phyloP scores from a whole-genome alignment of 2,797 vertebrate genomes.

The Sebastes flavidus region DNA sequence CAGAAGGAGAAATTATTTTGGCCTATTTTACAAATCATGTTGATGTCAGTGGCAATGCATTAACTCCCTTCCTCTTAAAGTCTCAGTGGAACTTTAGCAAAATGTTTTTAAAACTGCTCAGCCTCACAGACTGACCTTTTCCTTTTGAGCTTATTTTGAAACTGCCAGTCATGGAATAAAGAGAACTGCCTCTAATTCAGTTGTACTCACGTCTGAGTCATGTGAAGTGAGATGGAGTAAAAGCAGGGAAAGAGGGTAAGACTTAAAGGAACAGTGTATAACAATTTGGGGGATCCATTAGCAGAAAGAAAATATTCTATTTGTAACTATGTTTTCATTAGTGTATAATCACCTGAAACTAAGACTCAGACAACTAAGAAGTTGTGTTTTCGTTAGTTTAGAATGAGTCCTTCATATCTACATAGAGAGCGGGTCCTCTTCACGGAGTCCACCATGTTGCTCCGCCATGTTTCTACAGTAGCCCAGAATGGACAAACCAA shows the following conservation, averaged over 20 bases:
- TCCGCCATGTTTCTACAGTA: no score
- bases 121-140: slow-evolving; percentile 23
- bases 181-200: slow-evolving; percentile 2
- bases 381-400: no score
- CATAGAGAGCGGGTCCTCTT: no score
- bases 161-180: not conserved
- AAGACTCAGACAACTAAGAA: no score
- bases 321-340: not conserved
- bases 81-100: slow-evolving; percentile 11
- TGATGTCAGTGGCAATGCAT: not conserved
- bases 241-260: not conserved
- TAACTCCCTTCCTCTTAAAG: not conserved
- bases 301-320: not conserved
- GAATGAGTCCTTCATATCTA: no score
- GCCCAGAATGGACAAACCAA: no score
- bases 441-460: no score
- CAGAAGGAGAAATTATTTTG: not conserved
- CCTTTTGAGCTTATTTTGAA: slow-evolving; percentile 34
- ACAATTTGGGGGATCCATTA: no score
- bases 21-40: not conserved
- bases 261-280: not conserved
- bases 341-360: no score
- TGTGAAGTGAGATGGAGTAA: not conserved
- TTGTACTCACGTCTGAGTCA: not conserved
- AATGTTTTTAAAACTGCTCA: slow-evolving; percentile 29